Evolutionary conservation across 2,888 invertebrate species (phyloP), one percentile per base, ranked within the genome.

Genomic region (Tachina lurida): DNA sequence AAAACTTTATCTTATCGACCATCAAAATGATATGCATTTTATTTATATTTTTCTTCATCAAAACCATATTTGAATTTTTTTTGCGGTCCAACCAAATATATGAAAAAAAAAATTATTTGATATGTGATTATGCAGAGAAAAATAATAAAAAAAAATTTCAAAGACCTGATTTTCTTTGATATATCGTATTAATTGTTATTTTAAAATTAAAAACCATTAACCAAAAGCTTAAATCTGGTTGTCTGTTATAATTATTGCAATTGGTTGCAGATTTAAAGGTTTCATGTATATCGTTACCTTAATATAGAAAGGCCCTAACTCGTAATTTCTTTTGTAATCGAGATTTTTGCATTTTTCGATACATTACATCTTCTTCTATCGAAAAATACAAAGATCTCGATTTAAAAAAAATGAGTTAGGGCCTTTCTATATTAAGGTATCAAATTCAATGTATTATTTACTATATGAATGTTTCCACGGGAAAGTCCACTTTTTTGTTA

Each of bases 1-100:
- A 83, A 83, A 83, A 78, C 77, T 84, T 78, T 84, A 74, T 84
- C 73, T 78, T 74, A 84, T 78, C 83, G 74, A 65, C 71, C 63
- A 84, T 67, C 83, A 52, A 83, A 83, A 73, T 73, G 47, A 54
- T 78, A 78, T 84, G 83, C 83, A 84, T 67, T 78, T 84, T 67
- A 67, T 63, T 70, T 75, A 5, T 49, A 12, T 58, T 45, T 60
- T 70, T 77, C 56, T 65, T 13, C 8, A 63, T 19, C 9, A 62
- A 47, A 45, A 19, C 63, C 19, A 60, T 82, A 70, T 65, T 82
- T 71, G 58, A n/a, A n/a, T n/a, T n/a, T n/a, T n/a, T 62, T 17
- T 63, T 71, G 71, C 5, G 31, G 52, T 74, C 79, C 65, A 80
- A 73, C 73, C 79, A 65, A 65, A 41, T 39, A 73, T 68, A 8